Evolutionary conservation across 1,140 invertebrate species (phyloP).

Genomic region (Zeugodacus cucurbitae): DNA sequence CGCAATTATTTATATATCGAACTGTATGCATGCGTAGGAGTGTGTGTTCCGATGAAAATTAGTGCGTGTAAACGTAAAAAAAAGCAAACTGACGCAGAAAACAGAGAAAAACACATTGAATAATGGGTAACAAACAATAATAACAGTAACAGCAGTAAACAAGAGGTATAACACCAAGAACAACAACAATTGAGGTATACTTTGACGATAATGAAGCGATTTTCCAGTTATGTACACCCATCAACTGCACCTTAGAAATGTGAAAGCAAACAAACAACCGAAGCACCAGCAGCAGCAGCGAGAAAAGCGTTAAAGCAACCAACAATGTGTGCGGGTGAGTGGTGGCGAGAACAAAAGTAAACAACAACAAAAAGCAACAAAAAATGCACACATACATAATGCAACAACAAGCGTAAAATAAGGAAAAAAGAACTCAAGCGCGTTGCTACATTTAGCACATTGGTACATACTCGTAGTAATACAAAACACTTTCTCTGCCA

Average conservation of each 20-base stretch:
- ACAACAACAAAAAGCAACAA: neutral
- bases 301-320: neutral
- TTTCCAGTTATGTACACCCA: slow-evolving; percentile 63
- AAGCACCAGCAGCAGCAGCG: too few relatives aligned
- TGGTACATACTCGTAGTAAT: too few relatives aligned
- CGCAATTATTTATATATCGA: too few relatives aligned
- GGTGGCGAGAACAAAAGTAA: too few relatives aligned
- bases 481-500: neutral
- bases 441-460: neutral
- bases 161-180: too few relatives aligned
- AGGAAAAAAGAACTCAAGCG: neutral
- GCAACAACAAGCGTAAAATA: neutral
- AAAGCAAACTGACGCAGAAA: slow-evolving; percentile 33
- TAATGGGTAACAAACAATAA: slow-evolving; percentile 22
- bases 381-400: neutral
- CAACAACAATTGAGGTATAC: neutral
- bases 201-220: slow-evolving; percentile 53
- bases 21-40: neutral
- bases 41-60: neutral
- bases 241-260: slow-evolving; percentile 56
- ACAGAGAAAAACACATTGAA: slow-evolving; percentile 50
- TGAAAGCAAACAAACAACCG: neutral
- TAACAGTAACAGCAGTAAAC: neutral
- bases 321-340: neutral
- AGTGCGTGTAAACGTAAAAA: neutral